Conservation (phyloP, 2,797 vertebrate species). For the Hyperoplus immaculatus region DNA sequence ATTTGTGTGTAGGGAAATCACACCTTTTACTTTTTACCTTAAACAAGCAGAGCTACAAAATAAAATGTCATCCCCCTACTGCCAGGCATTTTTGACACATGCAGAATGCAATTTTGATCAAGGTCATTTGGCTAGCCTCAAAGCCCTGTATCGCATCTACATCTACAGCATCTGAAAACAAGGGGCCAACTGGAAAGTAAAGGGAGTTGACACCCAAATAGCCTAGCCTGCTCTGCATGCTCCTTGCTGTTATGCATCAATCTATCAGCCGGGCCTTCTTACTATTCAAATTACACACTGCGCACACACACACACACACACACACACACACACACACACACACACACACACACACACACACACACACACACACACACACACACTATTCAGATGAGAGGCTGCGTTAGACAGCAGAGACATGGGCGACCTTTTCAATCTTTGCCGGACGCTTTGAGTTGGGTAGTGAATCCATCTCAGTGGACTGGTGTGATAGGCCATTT, state of each 20-base stretch:
- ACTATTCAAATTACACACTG: conserved; percentile 83
- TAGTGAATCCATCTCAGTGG: conserved; percentile 84
- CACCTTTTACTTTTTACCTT: conserved; percentile 12
- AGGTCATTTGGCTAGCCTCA: conserved; percentile 43
- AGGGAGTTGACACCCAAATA: conserved; percentile 74
- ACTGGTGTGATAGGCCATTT: conserved; percentile 80
- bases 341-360: conserved; percentile 61
- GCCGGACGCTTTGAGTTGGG: conserved; percentile 74
- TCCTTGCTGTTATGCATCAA: conserved; percentile 86
- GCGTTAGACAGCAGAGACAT: conserved; percentile 54
- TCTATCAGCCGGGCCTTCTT: conserved; percentile 84
- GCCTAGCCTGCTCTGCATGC: conserved; percentile 76
- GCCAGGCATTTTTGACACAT: conserved; percentile 2
- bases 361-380: conserved; percentile 61
- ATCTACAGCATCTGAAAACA: conserved; percentile 47
- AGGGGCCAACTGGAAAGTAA: conserved; percentile 57
- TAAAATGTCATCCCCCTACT: conserved; percentile 24
- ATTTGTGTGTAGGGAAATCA: conserved; percentile 1
- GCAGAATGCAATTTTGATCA: conserved; percentile 55
- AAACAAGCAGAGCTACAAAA: conserved; percentile 39
- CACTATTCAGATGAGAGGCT: conserved; percentile 73
- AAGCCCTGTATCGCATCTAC: conserved; percentile 30
- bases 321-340: conserved; percentile 67
- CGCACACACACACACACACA: conserved; percentile 62
- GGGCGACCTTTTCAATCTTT: conserved; percentile 80